Evolutionary conservation across 2,888 invertebrate genomes (phyloP).

Genomic region (Drosophila vallismaia): DNA sequence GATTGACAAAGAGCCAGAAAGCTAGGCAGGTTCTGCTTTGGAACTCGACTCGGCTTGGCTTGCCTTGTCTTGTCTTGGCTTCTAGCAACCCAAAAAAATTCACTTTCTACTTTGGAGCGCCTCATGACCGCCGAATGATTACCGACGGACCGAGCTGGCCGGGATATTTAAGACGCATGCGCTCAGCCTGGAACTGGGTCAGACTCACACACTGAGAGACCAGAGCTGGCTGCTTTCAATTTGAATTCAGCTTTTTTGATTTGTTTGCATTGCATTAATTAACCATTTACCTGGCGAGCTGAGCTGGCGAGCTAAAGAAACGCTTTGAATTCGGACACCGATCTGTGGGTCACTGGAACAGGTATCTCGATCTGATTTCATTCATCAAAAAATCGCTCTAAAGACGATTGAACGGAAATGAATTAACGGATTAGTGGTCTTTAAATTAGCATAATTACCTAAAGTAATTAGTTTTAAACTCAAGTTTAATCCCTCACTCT

Average conservation of each 20-base stretch:
- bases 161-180: slow-evolving; percentile 54
- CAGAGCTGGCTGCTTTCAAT: slow-evolving; percentile 57
- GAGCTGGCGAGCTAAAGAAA: slow-evolving; percentile 38
- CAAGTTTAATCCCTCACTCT: background rate
- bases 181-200: slow-evolving; percentile 63
- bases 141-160: slow-evolving; percentile 13
- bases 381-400: slow-evolving; percentile 44
- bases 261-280: slow-evolving; percentile 68
- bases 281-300: slow-evolving; percentile 50
- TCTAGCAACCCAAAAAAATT: slow-evolving; percentile 46
- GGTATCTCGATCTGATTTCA: slow-evolving; percentile 28
- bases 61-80: no score
- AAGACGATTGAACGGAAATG: slow-evolving; percentile 4
- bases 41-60: background rate
- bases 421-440: background rate
- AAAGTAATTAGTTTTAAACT: background rate
- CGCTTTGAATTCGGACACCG: slow-evolving; percentile 21
- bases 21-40: slow-evolving; percentile 46
- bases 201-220: slow-evolving; percentile 25
- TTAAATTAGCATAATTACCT: no score
- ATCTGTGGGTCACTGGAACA: slow-evolving; percentile 66
- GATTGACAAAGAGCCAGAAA: slow-evolving; percentile 9
- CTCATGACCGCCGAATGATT: slow-evolving; percentile 28
- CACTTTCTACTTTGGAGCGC: slow-evolving; percentile 71
- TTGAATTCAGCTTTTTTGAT: slow-evolving; percentile 61